These are phyloP conservation scores for Columba janthina DNA, from an alignment of 2,113 vertebrate species.

Conservation along the genomic window DNA sequence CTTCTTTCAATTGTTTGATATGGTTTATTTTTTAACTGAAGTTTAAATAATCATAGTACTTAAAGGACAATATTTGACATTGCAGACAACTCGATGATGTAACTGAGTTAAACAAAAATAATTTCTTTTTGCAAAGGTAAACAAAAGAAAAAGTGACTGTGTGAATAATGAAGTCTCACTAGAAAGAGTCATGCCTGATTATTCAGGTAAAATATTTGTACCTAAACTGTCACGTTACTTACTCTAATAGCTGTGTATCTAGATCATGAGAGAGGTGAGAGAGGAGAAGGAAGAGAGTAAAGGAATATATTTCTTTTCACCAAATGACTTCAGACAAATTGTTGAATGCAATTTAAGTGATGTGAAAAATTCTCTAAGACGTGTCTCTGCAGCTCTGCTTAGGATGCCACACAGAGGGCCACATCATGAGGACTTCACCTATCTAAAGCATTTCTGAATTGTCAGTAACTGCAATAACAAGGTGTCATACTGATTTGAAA, in stretches of 20 bases:
- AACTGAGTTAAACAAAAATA: neutral
- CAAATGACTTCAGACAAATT: slow-evolving; percentile 19
- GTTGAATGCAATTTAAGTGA: neutral
- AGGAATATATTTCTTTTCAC: neutral
- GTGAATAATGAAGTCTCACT: neutral
- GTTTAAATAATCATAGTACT: neutral
- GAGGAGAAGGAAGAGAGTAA: neutral
- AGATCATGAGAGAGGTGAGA: neutral
- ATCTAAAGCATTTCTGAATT: neutral
- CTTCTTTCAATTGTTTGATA: neutral
- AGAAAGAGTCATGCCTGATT: neutral
- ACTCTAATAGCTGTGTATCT: neutral
- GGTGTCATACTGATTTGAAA: neutral
- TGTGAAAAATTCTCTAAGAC: neutral
- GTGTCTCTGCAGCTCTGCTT: neutral
- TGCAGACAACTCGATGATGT: neutral
- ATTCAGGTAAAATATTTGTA: neutral
- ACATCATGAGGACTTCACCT: neutral
- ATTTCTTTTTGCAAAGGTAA: neutral
- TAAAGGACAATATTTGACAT: neutral
- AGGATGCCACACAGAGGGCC: neutral
- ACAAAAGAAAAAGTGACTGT: neutral
- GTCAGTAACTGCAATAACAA: neutral
- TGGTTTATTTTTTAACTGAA: neutral
- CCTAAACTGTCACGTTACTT: neutral